Conservation (phyloP, 2,113 vertebrate genomes). For the Pteruthius melanotis region DNA sequence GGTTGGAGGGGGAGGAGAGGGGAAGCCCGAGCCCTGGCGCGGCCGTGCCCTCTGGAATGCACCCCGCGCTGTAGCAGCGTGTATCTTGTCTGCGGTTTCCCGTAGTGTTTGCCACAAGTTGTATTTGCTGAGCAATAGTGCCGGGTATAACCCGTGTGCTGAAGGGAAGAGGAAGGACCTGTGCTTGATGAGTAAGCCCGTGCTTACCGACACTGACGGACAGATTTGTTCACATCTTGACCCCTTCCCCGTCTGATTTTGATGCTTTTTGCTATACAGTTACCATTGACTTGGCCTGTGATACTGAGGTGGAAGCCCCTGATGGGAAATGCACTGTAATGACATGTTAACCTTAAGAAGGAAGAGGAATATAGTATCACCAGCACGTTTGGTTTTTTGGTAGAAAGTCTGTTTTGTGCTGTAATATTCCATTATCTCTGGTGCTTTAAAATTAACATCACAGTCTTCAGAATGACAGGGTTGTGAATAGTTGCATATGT, state of each 20-base stretch:
- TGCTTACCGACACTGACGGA: background rate
- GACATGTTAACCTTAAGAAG: background rate
- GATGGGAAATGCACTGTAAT: background rate
- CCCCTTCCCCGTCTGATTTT: background rate
- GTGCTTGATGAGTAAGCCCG: background rate
- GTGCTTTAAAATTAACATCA: background rate
- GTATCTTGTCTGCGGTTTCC: background rate
- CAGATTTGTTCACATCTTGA: background rate
- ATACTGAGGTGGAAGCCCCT: background rate
- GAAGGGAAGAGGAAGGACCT: background rate
- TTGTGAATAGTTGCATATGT: background rate
- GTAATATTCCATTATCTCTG: background rate
- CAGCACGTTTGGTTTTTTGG: background rate
- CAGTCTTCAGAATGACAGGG: background rate
- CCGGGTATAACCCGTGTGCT: background rate
- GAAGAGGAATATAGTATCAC: background rate
- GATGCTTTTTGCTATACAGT: background rate
- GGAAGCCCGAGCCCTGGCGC: background rate
- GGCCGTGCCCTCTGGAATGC: background rate
- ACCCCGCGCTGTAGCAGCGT: background rate
- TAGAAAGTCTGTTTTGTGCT: background rate
- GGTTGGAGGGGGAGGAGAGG: background rate
- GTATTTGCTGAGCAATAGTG: constrained; percentile 45
- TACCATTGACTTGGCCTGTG: background rate
- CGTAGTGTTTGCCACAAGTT: background rate